These are phyloP conservation scores for Graphium colonna DNA, from an alignment of 2,888 invertebrate species.

Conservation along the genomic window DNA sequence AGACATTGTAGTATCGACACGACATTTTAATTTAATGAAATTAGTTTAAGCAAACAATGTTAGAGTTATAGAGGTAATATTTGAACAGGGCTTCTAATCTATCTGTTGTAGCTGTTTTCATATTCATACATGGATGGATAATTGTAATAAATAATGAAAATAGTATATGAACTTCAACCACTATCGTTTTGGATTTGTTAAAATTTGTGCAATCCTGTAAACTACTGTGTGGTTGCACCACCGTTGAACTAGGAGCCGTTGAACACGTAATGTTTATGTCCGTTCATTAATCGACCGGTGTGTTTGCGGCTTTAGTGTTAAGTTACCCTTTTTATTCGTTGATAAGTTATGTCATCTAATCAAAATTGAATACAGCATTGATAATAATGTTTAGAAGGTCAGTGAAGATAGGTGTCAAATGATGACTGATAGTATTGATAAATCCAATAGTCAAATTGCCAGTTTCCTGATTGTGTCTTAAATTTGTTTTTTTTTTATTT, in stretches of 20 bases:
- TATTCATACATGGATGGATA: background rate
- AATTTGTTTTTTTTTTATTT: slow-evolving; percentile 72
- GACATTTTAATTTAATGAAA: background rate
- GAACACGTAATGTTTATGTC: slow-evolving; percentile 1
- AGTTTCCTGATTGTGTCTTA: slow-evolving; percentile 41
- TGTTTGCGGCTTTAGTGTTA: slow-evolving; percentile 36
- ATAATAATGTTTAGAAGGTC: slow-evolving; percentile 32
- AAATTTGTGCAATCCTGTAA: background rate
- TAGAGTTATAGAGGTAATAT: background rate
- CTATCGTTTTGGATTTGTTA: background rate
- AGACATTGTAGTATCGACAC: background rate
- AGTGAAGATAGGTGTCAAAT: slow-evolving; percentile 59
- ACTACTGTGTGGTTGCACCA: too few species aligned
- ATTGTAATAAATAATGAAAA: slow-evolving; percentile 9
- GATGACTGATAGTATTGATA: slow-evolving; percentile 66
- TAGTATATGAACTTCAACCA: background rate
- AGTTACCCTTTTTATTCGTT: slow-evolving; percentile 66
- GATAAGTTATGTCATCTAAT: slow-evolving; percentile 44
- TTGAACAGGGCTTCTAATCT: background rate
- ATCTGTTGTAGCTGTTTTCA: background rate
- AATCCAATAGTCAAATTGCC: slow-evolving; percentile 35
- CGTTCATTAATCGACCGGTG: background rate
- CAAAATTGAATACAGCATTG: slow-evolving; percentile 29
- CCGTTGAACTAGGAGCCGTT: background rate
- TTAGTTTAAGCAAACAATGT: background rate